phyloP scores from a whole-genome alignment of 1,140 invertebrate genomes.

The Heliconius congener region DNA sequence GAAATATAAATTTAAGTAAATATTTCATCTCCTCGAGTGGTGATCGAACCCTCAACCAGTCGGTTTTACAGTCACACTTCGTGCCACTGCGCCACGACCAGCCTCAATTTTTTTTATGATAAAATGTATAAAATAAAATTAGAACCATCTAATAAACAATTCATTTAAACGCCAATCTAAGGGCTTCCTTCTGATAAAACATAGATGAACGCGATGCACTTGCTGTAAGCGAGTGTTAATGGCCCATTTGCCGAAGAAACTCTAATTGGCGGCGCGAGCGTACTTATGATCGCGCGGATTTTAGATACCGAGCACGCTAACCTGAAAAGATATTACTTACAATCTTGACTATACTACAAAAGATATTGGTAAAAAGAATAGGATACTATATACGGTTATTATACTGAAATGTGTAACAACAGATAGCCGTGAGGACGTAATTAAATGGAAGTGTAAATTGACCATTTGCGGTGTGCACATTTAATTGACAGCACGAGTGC shows the following conservation, averaged over 20 bases:
- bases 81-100: too few relatives aligned
- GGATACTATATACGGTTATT: not conserved
- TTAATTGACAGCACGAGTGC: slow-evolving; percentile 20
- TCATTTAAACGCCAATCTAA: slow-evolving; percentile 35
- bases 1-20: too few relatives aligned
- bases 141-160: slow-evolving; percentile 24
- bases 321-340: slow-evolving; percentile 5
- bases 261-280: slow-evolving; percentile 68
- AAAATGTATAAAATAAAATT: too few relatives aligned
- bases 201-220: slow-evolving; percentile 52
- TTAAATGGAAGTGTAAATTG: slow-evolving; percentile 18
- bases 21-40: too few relatives aligned
- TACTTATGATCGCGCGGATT: slow-evolving; percentile 35
- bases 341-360: not conserved
- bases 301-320: slow-evolving; percentile 40
- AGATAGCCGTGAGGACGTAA: not conserved
- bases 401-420: not conserved
- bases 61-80: too few relatives aligned
- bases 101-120: too few relatives aligned
- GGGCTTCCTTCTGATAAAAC: slow-evolving; percentile 33
- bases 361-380: not conserved
- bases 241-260: slow-evolving; percentile 62
- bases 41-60: too few relatives aligned
- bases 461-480: slow-evolving; percentile 19
- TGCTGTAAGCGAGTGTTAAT: slow-evolving; percentile 71